Percentiles rank a stretch among this genome's conserved stretches.
These are phyloP conservation scores for Palythoa grandiflora DNA, from an alignment of 92 coral and sea anemone genomes.

Conservation along the genomic window DNA sequence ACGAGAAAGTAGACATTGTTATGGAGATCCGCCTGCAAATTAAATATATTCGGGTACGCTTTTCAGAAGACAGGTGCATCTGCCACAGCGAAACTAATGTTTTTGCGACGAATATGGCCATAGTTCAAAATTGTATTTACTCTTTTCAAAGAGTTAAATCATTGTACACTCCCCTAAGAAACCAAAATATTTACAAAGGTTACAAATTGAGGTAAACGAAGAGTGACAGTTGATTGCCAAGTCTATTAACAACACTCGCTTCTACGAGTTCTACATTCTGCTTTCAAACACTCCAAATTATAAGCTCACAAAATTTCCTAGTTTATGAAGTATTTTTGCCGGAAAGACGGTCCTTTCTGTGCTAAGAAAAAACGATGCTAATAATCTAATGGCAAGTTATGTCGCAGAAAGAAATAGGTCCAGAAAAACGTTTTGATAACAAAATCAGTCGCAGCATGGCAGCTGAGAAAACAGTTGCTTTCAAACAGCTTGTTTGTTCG, in stretches of 20 bases:
- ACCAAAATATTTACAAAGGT: slow-evolving; percentile 1
- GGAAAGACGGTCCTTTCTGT: not conserved
- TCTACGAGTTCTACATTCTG: not conserved
- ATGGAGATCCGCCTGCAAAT: slow-evolving; percentile 19
- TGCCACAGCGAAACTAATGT: not conserved
- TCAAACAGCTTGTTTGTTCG: not conserved
- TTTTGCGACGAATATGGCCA: not conserved
- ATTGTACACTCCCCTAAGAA: not conserved
- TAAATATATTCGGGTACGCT: not conserved
- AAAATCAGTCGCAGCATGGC: not conserved
- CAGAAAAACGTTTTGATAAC: too few relatives aligned
- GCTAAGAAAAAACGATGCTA: not conserved
- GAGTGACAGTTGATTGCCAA: not conserved
- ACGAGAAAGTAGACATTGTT: not conserved
- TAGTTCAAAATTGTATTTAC: not conserved
- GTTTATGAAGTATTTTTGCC: not conserved
- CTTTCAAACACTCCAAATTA: not conserved
- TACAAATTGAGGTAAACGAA: not conserved
- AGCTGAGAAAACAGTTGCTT: slow-evolving; percentile 3
- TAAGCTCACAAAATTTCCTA: too few relatives aligned
- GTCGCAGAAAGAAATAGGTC: not conserved
- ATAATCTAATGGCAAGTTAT: not conserved
- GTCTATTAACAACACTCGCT: not conserved
- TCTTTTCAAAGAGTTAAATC: not conserved
- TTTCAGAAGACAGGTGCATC: slow-evolving; percentile 8